Percentiles rank a stretch among this genome's conserved stretches.
phyloP scores from a whole-genome alignment of 2,113 vertebrate genomes.

The Proteles cristata region DNA sequence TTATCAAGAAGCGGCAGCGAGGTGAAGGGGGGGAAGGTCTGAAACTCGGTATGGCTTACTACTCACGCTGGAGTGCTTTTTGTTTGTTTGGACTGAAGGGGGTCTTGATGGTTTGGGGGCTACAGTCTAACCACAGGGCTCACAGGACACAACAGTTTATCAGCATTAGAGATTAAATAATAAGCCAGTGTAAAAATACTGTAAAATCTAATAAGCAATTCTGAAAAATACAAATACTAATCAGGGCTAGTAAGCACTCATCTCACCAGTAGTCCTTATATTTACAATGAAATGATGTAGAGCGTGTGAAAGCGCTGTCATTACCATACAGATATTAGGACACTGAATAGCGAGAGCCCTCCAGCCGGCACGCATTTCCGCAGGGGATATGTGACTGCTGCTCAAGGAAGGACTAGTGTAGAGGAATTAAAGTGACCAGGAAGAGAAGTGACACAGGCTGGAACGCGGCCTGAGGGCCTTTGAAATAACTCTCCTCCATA shows the following conservation, averaged over 20 bases:
- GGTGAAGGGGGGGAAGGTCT: neutral
- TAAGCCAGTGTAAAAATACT: neutral
- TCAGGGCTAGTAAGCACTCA: neutral
- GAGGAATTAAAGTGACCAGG: neutral
- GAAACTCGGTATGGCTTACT: neutral
- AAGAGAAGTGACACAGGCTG: neutral
- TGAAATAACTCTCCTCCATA: neutral
- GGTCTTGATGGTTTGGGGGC: neutral
- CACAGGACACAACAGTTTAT: neutral
- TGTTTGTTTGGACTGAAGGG: neutral
- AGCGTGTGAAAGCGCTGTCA: neutral
- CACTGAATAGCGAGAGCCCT: neutral
- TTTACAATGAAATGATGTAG: conserved; percentile 37
- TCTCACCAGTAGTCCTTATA: neutral
- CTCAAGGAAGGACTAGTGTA: neutral
- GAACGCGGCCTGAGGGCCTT: neutral
- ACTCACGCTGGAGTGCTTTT: neutral
- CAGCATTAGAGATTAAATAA: neutral
- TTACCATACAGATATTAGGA: neutral
- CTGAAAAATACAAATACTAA: neutral
- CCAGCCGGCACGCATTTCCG: neutral
- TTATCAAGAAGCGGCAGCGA: neutral
- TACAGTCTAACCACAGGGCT: neutral
- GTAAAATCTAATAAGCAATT: neutral
- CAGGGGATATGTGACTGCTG: neutral